Conservation (phyloP, 2,113 vertebrate genomes). For the cat (Felis catus) region DNA sequence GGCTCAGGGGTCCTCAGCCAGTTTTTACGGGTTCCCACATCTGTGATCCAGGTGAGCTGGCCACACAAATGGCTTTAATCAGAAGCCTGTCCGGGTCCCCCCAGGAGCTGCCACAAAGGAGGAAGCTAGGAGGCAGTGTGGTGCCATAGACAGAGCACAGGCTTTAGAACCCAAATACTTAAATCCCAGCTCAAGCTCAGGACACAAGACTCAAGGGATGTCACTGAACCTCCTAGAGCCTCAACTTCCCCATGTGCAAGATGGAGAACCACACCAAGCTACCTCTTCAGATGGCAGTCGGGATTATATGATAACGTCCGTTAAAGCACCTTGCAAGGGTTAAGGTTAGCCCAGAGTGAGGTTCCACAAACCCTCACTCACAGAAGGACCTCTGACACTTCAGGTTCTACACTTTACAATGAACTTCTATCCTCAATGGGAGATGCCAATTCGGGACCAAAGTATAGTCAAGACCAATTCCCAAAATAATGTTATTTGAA, state of each 20-base stretch:
- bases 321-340: background rate
- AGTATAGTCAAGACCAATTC: background rate
- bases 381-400: background rate
- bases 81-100: background rate
- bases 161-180: background rate
- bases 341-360: background rate
- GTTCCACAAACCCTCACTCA: background rate
- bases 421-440: background rate
- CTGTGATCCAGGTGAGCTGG: background rate
- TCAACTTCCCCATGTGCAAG: conserved; percentile 24
- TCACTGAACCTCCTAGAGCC: background rate
- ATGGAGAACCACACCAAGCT: background rate
- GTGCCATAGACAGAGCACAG: background rate
- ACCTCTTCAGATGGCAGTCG: background rate
- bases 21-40: background rate
- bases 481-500: background rate
- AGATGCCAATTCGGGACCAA: background rate
- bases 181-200: background rate
- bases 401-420: background rate
- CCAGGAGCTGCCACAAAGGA: background rate
- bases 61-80: background rate
- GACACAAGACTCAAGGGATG: background rate
- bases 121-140: conserved; percentile 69
- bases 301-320: background rate
- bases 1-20: background rate